Percentiles rank a stretch among this genome's conserved stretches.
Evolutionary conservation across 92 coral and sea anemone genomes (phyloP).

Genomic region (Parazoanthus atlanticus): DNA sequence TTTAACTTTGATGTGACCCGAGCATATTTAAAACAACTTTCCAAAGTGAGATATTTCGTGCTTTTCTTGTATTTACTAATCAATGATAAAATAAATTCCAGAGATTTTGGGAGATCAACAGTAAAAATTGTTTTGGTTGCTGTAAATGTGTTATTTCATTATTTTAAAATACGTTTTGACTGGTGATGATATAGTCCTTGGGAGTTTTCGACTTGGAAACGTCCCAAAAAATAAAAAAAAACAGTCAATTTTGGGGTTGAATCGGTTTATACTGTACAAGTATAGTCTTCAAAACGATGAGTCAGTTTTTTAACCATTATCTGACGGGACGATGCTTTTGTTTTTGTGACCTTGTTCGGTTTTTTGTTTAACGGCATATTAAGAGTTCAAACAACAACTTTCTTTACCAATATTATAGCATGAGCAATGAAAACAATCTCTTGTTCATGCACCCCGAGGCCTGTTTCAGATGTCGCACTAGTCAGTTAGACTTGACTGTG

Average conservation of each 20-base stretch:
- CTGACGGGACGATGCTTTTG: background rate
- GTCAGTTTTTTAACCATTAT: background rate
- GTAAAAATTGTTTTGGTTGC: background rate
- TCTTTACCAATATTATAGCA: too few relatives aligned
- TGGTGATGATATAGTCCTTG: background rate
- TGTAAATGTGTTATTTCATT: background rate
- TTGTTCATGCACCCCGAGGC: too few relatives aligned
- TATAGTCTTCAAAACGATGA: too few relatives aligned
- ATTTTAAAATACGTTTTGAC: too few relatives aligned
- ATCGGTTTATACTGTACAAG: too few relatives aligned
- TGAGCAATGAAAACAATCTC: too few relatives aligned
- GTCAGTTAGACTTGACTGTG: too few relatives aligned
- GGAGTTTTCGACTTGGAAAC: background rate
- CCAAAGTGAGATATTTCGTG: background rate
- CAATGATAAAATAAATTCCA: background rate
- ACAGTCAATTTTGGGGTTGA: background rate
- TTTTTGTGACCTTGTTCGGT: slow-evolving; percentile 4
- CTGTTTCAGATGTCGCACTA: too few relatives aligned
- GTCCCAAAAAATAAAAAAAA: background rate
- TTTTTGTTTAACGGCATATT: background rate
- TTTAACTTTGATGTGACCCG: background rate
- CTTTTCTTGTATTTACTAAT: background rate
- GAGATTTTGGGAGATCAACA: background rate
- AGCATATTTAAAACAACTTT: background rate
- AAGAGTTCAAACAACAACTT: too few relatives aligned